Conservation (phyloP, 2,113 vertebrate species). For the Peromyscus leucopus region DNA sequence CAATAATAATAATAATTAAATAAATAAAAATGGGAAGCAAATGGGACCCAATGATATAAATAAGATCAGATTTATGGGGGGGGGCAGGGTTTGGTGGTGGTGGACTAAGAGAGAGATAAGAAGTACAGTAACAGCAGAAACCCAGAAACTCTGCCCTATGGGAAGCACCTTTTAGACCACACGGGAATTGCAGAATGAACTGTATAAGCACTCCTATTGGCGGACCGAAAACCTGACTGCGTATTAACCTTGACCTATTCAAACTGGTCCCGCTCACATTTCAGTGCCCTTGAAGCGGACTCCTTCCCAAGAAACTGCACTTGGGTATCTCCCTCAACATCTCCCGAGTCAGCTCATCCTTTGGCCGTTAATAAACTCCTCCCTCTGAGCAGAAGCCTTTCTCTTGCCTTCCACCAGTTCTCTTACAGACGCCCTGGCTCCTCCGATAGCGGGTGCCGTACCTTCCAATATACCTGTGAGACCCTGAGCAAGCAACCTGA, state of each 20-base stretch:
- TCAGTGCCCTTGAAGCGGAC: neutral
- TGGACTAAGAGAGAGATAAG: neutral
- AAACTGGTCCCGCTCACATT: neutral
- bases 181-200: neutral
- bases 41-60: neutral
- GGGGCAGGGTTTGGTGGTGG: neutral
- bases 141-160: neutral
- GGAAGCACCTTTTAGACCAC: neutral
- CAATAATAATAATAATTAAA: no score
- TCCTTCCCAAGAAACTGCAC: neutral
- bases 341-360: neutral
- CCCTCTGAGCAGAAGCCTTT: neutral
- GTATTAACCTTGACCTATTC: neutral
- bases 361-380: neutral
- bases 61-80: neutral
- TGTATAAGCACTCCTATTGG: neutral
- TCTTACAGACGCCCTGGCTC: neutral
- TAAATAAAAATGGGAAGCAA: neutral
- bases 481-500: neutral
- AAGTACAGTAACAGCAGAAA: neutral
- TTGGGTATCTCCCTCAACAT: neutral
- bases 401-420: neutral
- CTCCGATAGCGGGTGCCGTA: fast-evolving
- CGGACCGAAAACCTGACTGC: neutral
- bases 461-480: neutral